These are phyloP conservation scores for Pangasius larnaudii DNA, from an alignment of 2,797 vertebrate species.

Conservation along the genomic window DNA sequence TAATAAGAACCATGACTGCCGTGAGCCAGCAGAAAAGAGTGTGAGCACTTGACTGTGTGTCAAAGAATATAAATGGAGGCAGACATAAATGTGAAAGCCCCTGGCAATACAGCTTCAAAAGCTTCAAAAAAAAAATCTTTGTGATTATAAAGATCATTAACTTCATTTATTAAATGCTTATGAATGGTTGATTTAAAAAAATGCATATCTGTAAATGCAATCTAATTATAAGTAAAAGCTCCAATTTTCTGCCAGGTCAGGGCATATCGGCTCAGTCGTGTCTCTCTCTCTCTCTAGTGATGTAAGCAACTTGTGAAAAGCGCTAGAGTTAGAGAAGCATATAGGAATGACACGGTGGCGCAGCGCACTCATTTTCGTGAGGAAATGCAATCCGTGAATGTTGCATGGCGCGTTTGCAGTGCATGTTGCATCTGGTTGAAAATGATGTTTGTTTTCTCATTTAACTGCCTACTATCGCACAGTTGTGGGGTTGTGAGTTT, in stretches of 20 bases:
- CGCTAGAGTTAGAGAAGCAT: not conserved
- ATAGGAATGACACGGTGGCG: not conserved
- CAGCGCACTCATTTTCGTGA: not conserved
- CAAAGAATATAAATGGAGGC: not conserved
- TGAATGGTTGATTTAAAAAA: not conserved
- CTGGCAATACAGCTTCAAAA: not conserved
- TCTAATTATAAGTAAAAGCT: not conserved
- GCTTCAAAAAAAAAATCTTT: not conserved
- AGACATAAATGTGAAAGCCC: not conserved
- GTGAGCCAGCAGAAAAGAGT: conserved; percentile 41
- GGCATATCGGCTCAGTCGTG: not conserved
- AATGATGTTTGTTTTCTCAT: not conserved
- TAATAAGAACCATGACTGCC: conserved; percentile 71
- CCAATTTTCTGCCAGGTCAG: not conserved
- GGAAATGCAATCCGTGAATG: not conserved
- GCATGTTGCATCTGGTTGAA: not conserved
- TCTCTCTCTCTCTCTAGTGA: not conserved
- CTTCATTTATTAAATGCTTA: not conserved
- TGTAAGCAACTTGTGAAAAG: not conserved
- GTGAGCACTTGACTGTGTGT: not conserved
- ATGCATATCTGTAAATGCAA: not conserved
- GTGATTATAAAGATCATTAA: not conserved
- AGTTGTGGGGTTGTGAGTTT: not conserved
- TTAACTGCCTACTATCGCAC: not conserved
- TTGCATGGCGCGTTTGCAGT: not conserved